Evolutionary conservation across 2,113 vertebrate genomes (phyloP).

Genomic region (Synchiropus splendidus): DNA sequence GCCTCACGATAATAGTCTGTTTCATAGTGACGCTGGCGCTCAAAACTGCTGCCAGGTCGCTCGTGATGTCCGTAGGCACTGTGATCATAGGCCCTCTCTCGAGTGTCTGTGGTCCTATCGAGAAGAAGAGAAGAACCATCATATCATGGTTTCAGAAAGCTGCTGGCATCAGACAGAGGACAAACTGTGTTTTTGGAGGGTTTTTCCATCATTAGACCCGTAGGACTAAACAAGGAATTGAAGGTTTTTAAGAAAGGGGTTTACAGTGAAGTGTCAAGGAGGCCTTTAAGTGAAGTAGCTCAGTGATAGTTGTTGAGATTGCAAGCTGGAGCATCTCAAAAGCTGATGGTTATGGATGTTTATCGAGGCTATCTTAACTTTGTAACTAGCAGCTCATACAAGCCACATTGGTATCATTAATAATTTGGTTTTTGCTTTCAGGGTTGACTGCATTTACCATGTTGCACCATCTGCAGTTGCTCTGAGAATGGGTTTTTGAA

Average conservation of each 20-base stretch:
- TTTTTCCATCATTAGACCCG: slow-evolving; percentile 14
- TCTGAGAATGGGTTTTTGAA: too few species aligned
- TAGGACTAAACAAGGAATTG: slow-evolving; percentile 9
- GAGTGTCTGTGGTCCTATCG: slow-evolving; percentile 88
- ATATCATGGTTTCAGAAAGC: slow-evolving; percentile 6
- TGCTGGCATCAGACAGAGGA: slow-evolving; percentile 18
- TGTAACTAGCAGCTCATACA: too few species aligned
- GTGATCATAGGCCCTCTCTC: slow-evolving; percentile 96
- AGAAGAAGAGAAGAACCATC: slow-evolving; percentile 47
- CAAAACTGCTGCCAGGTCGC: slow-evolving; percentile 87
- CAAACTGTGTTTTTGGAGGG: slow-evolving; percentile 9
- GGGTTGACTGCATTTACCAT: too few species aligned
- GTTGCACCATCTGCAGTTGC: too few species aligned
- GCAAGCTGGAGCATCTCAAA: slow-evolving; percentile 1
- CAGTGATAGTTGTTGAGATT: too few species aligned
- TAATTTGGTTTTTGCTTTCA: too few species aligned
- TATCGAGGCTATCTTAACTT: too few species aligned
- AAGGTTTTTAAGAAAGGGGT: slow-evolving; percentile 17
- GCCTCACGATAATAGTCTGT: slow-evolving; percentile 95
- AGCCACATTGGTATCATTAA: too few species aligned
- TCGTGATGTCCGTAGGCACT: slow-evolving; percentile 99
- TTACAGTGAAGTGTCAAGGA: neutral
- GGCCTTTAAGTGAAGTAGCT: too few species aligned
- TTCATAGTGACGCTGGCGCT: slow-evolving; percentile 95
- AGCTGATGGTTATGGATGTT: neutral